Conservation (phyloP, 2,888 invertebrate genomes). For the Physocephala rufipes region DNA sequence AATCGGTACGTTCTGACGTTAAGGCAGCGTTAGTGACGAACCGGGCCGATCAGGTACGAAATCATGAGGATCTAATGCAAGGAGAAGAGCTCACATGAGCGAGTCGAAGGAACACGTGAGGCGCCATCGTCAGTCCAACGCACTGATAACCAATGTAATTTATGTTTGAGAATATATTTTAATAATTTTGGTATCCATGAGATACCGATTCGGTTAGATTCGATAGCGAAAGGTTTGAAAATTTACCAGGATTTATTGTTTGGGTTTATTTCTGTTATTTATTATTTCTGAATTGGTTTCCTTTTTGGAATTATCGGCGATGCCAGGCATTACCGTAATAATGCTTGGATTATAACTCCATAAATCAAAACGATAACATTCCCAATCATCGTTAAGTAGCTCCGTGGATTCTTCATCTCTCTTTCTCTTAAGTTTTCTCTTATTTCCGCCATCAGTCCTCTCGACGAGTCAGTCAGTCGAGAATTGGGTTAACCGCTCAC, state of each 20-base stretch:
- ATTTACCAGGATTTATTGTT: background rate
- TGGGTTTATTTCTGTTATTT: background rate
- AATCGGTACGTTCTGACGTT: background rate
- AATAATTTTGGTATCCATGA: constrained; percentile 22
- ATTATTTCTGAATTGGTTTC: background rate
- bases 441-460: constrained; percentile 28
- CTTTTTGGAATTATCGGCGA: too few species aligned
- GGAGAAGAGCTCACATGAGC: background rate
- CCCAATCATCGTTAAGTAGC: too few species aligned
- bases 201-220: too few species aligned
- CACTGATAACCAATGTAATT: constrained; percentile 20
- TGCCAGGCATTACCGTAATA: too few species aligned
- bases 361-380: too few species aligned
- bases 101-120: constrained; percentile 35
- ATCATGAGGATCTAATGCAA: background rate
- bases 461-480: constrained; percentile 33
- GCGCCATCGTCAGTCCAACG: constrained; percentile 20
- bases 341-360: too few species aligned
- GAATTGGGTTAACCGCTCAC: constrained; percentile 39
- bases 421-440: background rate
- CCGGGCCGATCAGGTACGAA: background rate
- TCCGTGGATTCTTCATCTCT: too few species aligned
- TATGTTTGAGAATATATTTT: constrained; percentile 23
- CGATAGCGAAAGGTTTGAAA: background rate
- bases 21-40: constrained; percentile 11